phyloP scores from a whole-genome alignment of 2,888 invertebrate genomes.

The Gasteruption jaculator region DNA sequence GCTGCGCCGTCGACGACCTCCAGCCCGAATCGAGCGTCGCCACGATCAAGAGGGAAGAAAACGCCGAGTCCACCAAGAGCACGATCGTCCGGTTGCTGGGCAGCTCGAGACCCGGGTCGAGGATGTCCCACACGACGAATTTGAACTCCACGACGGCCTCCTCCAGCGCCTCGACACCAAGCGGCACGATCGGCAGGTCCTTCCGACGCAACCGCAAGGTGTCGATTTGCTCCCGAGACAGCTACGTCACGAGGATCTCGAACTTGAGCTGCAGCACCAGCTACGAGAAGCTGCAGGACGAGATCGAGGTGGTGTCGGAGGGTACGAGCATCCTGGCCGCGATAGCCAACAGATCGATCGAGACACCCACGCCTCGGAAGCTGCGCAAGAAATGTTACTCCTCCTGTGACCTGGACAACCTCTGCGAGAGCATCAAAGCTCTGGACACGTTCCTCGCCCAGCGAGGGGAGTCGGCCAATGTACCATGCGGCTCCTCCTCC shows the following conservation, averaged over 20 bases:
- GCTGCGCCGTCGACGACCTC: slow-evolving; percentile 29
- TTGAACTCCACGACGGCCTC: slow-evolving; percentile 25
- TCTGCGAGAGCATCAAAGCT: slow-evolving; percentile 38
- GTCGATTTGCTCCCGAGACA: slow-evolving; percentile 34
- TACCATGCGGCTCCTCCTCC: slow-evolving; percentile 3
- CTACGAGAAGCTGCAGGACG: slow-evolving; percentile 35
- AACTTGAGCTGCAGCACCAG: slow-evolving; percentile 30
- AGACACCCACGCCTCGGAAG: background rate
- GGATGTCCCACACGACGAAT: slow-evolving; percentile 5
- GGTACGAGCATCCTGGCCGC: slow-evolving; percentile 24
- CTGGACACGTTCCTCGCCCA: slow-evolving; percentile 37
- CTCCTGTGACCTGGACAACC: slow-evolving; percentile 36
- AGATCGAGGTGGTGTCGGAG: slow-evolving; percentile 37
- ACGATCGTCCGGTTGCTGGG: slow-evolving; percentile 25
- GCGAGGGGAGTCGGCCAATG: slow-evolving; percentile 14
- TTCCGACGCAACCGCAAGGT: slow-evolving; percentile 28
- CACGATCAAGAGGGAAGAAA: slow-evolving; percentile 9
- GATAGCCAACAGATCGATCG: slow-evolving; percentile 12
- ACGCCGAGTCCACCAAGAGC: slow-evolving; percentile 11
- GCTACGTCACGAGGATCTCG: slow-evolving; percentile 28
- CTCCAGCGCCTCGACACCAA: slow-evolving; percentile 33
- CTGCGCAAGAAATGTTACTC: slow-evolving; percentile 18
- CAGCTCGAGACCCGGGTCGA: slow-evolving; percentile 13
- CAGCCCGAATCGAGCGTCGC: slow-evolving; percentile 2
- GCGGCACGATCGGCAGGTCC: slow-evolving; percentile 24